Base-by-base conservation (phyloP, 2,797 vertebrate species). In the Lagodon rhomboides region DNA sequence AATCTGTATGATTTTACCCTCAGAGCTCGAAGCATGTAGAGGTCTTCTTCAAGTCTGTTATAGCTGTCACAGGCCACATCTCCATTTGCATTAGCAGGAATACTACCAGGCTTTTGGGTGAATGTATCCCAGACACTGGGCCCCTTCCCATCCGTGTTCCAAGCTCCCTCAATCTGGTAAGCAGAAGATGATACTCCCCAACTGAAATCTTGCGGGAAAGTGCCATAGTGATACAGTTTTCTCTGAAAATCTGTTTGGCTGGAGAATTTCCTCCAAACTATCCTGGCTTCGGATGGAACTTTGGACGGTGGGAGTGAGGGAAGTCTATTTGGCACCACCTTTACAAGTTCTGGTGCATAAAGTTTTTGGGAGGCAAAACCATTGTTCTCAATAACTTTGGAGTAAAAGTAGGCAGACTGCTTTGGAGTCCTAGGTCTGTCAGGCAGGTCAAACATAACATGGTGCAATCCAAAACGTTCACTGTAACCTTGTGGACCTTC, bases 91-190 rank as follows among this genome's bases (percentile, higher is more conserved):
- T 91, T 68, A 9, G 87, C 95, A 25, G 90, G 86, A 86, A 96
- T 94, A 53, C 60, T 96, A 34, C 94, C 93, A 27, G 95, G 89
- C 18, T 88, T 80, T 0, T 98, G 96, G 4, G 96, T 95, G 56
- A 97, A 99, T 23, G 54, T 95, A 82, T 99, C 98, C 98, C 98
- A 99, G n/a, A 97, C 82, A 80, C 97, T 99, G 17, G 91, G 93
- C 3, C 97, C 97, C 86, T 99, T 99, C 18, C 96, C 96, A 43
- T 98, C 97, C 5, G 95, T 93, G 79, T 98, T 73, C 97, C 97
- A 99, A 22, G 92, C 97, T 65, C 98, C 98, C 94, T 99, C 98
- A 41, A 96, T 85, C 86, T 99, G 98, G 85, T 99, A 99, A 34
- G 98, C 95, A 1, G 98, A 97, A 1, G 97, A 96, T 0, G 97